These are phyloP conservation scores for Darevskia nairensis DNA, from an alignment of 2,797 vertebrate genomes.

Conservation along the genomic window DNA sequence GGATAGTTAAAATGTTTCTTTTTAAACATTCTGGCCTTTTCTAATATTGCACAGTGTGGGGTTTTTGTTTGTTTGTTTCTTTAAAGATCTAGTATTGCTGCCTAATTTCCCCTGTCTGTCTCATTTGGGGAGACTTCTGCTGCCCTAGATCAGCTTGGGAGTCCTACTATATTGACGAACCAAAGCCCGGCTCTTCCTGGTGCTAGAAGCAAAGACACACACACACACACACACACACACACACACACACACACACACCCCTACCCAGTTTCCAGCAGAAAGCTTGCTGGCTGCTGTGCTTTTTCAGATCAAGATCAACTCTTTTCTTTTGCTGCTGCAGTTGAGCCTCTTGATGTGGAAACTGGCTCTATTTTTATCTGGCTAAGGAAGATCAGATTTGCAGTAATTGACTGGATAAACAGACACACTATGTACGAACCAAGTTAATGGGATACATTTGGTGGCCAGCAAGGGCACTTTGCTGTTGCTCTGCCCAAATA, in stretches of 20 bases:
- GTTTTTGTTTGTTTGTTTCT: neutral
- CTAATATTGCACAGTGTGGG: neutral
- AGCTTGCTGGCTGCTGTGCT: neutral
- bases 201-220: neutral
- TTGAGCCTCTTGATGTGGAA: conserved; percentile 71
- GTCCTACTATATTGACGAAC: neutral
- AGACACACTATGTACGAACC: conserved; percentile 64
- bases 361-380: conserved; percentile 73
- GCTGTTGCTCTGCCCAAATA: conserved; percentile 32
- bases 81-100: neutral
- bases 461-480: conserved; percentile 56
- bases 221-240: too few relatives aligned
- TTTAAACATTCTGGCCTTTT: neutral
- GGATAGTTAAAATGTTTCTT: neutral
- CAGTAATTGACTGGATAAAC: conserved; percentile 75
- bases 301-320: conserved; percentile 55
- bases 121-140: too few relatives aligned
- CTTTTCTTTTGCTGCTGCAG: conserved; percentile 48
- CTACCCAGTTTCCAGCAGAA: too few relatives aligned
- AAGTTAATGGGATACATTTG: conserved; percentile 60
- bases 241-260: too few relatives aligned
- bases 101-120: neutral
- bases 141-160: neutral
- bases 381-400: conserved; percentile 71
- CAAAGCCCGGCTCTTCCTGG: neutral